Conservation (phyloP, 2,797 vertebrate species). For the Peromyscus aztecus region DNA sequence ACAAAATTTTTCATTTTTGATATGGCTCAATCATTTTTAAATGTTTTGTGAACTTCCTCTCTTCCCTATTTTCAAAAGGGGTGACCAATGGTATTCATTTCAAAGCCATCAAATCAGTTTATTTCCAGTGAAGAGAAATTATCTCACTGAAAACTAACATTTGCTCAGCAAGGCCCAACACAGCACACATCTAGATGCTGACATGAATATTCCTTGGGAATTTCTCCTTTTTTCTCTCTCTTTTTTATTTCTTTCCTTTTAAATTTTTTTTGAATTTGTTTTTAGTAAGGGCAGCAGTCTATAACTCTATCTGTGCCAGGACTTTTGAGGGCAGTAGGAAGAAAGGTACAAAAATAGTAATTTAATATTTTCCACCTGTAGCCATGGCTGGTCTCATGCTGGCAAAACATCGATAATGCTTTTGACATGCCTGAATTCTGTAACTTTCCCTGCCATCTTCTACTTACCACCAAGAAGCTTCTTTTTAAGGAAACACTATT, state of each 20-base stretch:
- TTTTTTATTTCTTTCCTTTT: background rate
- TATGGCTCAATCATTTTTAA: conserved; percentile 24
- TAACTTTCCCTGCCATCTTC: conserved; percentile 51
- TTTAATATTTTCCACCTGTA: conserved; percentile 71
- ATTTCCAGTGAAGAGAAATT: conserved; percentile 76
- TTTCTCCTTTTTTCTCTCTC: background rate
- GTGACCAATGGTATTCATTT: conserved; percentile 67
- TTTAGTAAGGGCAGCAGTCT: conserved; percentile 65
- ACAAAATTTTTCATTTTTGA: conserved; percentile 54
- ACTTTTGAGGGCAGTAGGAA: conserved; percentile 75
- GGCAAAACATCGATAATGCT: conserved; percentile 23
- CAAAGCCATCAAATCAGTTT: conserved; percentile 72
- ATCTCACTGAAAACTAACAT: conserved; percentile 82
- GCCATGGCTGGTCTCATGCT: background rate
- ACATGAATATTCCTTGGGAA: conserved; percentile 59
- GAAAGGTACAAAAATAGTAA: conserved; percentile 72
- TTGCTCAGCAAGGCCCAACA: conserved; percentile 72
- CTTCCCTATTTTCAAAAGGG: conserved; percentile 58
- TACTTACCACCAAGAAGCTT: conserved; percentile 26
- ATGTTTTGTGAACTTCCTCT: background rate
- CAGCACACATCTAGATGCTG: background rate
- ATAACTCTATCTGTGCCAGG: conserved; percentile 70
- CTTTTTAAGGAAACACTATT: conserved; percentile 34
- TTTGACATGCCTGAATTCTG: conserved; percentile 50
- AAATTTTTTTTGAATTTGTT: background rate